These are phyloP conservation scores for Tricholauxania praeusta DNA, from an alignment of 2,888 invertebrate genomes.

Conservation along the genomic window DNA sequence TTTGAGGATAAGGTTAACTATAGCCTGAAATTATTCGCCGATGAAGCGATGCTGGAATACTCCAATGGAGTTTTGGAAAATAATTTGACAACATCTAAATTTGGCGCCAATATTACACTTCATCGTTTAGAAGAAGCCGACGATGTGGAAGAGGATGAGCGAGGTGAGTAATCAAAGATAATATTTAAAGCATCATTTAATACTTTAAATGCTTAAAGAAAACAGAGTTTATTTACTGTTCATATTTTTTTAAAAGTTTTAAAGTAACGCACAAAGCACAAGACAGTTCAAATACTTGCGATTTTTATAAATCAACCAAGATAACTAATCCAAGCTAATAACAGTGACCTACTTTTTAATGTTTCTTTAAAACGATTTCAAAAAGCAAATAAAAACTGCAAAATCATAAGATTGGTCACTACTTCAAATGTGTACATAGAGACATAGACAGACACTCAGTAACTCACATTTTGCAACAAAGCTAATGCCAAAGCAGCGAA, in stretches of 20 bases:
- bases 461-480: too few relatives aligned
- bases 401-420: too few relatives aligned
- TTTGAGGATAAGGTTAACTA: constrained; percentile 66
- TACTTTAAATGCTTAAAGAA: neutral
- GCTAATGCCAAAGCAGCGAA: too few relatives aligned
- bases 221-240: neutral
- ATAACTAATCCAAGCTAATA: constrained; percentile 11
- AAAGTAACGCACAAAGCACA: too few relatives aligned
- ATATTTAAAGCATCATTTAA: neutral
- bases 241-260: constrained; percentile 18
- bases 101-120: constrained; percentile 50
- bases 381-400: neutral
- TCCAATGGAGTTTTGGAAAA: constrained; percentile 39
- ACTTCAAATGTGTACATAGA: too few relatives aligned
- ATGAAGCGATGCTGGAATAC: constrained; percentile 52
- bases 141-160: constrained; percentile 56
- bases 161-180: constrained; percentile 50
- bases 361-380: neutral
- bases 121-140: constrained; percentile 42
- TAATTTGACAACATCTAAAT: constrained; percentile 43
- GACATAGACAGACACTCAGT: too few relatives aligned
- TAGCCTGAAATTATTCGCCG: constrained; percentile 61
- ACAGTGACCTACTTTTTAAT: neutral
- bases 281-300: neutral
- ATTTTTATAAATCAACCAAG: too few relatives aligned